These are phyloP conservation scores for Terrapene triunguis DNA, from an alignment of 2,113 vertebrate genomes.

Conservation along the genomic window DNA sequence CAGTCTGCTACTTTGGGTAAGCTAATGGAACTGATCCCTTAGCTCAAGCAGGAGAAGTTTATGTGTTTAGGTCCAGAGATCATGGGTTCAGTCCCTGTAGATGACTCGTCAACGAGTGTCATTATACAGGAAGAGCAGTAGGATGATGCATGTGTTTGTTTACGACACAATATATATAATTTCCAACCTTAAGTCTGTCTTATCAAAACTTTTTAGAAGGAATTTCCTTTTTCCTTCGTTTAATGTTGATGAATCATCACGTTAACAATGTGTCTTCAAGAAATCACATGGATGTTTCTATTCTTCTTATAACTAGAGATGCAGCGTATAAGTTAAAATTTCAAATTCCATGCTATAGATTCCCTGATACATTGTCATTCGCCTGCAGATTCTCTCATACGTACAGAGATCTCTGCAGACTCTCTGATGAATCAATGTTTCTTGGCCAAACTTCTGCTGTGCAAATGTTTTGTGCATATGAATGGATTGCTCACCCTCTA, in stretches of 20 bases:
- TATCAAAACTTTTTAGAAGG: neutral
- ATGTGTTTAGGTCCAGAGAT: neutral
- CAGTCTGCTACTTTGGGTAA: neutral
- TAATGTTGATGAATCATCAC: neutral
- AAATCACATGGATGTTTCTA: neutral
- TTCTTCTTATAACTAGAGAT: neutral
- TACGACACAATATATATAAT: neutral
- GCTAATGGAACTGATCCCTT: neutral
- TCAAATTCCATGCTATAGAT: slow-evolving; percentile 7
- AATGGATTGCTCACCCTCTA: slow-evolving; percentile 12
- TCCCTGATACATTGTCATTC: neutral
- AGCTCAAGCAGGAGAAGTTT: neutral
- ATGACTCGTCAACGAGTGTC: neutral
- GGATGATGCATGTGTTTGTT: neutral
- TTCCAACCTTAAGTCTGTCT: neutral
- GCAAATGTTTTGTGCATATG: neutral
- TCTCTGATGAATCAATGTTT: neutral
- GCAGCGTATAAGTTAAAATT: neutral
- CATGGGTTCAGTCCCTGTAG: neutral
- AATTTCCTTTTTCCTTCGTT: neutral
- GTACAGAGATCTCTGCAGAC: neutral
- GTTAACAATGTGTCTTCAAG: neutral
- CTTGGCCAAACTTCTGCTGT: neutral
- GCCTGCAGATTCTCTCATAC: neutral
- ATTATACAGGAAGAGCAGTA: neutral